Conservation (phyloP, 2,888 invertebrate species). For the Apamea sordens region DNA sequence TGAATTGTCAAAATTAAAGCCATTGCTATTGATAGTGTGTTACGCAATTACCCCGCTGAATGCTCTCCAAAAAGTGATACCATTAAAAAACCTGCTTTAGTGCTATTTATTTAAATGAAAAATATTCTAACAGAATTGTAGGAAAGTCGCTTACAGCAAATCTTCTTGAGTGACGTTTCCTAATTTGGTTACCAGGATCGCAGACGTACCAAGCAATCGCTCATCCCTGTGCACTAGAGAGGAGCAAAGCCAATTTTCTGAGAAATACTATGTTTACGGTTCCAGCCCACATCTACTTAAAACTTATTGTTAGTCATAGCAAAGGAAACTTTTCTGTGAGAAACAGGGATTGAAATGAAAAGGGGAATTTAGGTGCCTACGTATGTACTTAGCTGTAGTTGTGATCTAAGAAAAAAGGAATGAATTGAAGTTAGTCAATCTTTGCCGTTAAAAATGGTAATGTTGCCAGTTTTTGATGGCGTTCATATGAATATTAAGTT, state of each 20-base stretch:
- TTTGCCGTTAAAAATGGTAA: neutral
- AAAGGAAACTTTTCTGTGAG: slow-evolving; percentile 2
- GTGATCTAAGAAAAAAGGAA: neutral
- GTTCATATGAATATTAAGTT: neutral
- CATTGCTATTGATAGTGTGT: too few species aligned
- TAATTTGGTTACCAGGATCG: slow-evolving; percentile 30
- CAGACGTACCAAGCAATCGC: slow-evolving; percentile 36
- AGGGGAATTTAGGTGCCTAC: neutral
- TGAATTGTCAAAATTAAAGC: too few species aligned
- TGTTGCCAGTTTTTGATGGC: neutral
- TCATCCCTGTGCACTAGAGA: slow-evolving; percentile 34
- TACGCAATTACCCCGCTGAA: neutral
- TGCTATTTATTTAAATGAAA: slow-evolving; percentile 15
- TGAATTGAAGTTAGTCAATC: too few species aligned
- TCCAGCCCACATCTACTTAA: slow-evolving; percentile 1
- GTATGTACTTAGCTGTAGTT: too few species aligned
- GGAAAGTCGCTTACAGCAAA: slow-evolving; percentile 9
- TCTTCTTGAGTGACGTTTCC: slow-evolving; percentile 24
- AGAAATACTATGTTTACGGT: slow-evolving; percentile 14
- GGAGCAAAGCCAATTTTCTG: slow-evolving; percentile 32
- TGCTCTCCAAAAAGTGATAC: neutral
- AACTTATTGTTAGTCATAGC: slow-evolving; percentile 25
- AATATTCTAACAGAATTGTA: slow-evolving; percentile 11
- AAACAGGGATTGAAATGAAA: slow-evolving; percentile 2
- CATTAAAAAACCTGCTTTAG: neutral